Percentiles rank a stretch among this genome's conserved stretches.
phyloP scores from a whole-genome alignment of 2,888 invertebrate species.

The Beris chalybata region DNA sequence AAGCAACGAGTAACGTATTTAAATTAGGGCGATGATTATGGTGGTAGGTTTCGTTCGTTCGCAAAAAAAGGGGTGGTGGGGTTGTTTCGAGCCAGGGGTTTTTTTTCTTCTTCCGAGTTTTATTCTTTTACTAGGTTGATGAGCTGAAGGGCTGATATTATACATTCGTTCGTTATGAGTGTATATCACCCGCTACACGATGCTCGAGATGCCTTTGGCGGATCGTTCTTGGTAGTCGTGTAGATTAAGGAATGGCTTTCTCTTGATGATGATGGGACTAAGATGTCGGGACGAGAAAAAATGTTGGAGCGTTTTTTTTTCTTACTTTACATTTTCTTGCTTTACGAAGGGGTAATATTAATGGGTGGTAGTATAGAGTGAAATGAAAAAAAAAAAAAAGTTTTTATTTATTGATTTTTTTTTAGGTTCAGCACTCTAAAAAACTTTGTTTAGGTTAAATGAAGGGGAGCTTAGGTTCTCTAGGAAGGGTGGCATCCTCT shows the following conservation, averaged over 20 bases:
- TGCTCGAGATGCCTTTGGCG: conserved; percentile 29
- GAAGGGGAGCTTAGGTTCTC: neutral
- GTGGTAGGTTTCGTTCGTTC: conserved; percentile 32
- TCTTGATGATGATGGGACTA: conserved; percentile 27
- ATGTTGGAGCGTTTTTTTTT: conserved; percentile 8
- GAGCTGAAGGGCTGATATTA: conserved; percentile 32
- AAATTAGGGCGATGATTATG: conserved; percentile 47
- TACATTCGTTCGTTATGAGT: conserved; percentile 25
- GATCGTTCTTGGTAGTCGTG: conserved; percentile 30
- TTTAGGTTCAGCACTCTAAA: conserved; percentile 2
- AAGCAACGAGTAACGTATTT: conserved; percentile 44
- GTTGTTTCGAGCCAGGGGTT: conserved; percentile 25
- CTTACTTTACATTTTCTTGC: conserved; percentile 8
- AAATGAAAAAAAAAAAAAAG: conserved; percentile 31
- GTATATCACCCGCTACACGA: conserved; percentile 15
- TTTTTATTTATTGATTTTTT: conserved; percentile 34
- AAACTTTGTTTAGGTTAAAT: conserved; percentile 30
- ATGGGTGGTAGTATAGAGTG: conserved; percentile 30
- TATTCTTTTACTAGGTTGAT: conserved; percentile 30
- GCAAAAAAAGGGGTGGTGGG: conserved; percentile 31
- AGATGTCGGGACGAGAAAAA: conserved; percentile 18
- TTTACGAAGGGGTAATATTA: conserved; percentile 34
- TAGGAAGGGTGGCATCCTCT: conserved; percentile 14
- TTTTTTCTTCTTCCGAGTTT: conserved; percentile 19
- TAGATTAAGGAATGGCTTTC: conserved; percentile 29